These are phyloP conservation scores for Nixonia krombeini DNA, from an alignment of 1,140 invertebrate species.

Conservation along the genomic window DNA sequence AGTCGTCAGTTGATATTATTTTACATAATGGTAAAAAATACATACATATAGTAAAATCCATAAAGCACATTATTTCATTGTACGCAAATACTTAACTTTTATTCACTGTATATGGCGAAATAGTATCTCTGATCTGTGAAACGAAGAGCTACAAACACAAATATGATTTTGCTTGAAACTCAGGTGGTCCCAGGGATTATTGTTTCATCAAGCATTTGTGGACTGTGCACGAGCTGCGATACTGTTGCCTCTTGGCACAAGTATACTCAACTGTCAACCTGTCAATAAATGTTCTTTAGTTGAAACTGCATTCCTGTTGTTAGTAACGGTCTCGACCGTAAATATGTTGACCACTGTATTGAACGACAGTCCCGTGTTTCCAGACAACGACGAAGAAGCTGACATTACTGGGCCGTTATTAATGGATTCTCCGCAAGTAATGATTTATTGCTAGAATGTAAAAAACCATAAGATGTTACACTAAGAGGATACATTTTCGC, in stretches of 20 bases:
- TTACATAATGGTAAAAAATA: no score
- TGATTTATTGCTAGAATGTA: conserved; percentile 11
- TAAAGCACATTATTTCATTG: neutral
- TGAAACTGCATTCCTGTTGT: conserved; percentile 89
- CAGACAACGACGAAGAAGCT: conserved; percentile 81
- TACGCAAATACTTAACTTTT: no score
- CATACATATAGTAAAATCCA: no score
- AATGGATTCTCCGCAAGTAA: conserved; percentile 82
- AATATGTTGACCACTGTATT: conserved; percentile 92
- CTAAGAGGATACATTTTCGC: no score
- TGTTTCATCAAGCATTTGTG: conserved; percentile 89
- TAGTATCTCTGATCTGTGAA: conserved; percentile 3
- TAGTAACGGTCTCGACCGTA: conserved; percentile 91
- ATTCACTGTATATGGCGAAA: no score
- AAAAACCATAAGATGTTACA: no score
- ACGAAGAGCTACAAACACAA: neutral
- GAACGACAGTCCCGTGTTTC: conserved; percentile 90
- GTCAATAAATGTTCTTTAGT: conserved; percentile 91
- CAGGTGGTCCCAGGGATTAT: conserved; percentile 90
- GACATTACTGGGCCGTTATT: conserved; percentile 79
- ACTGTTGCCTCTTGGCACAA: conserved; percentile 84
- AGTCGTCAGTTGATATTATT: no score
- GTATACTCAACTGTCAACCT: conserved; percentile 86
- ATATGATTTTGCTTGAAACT: conserved; percentile 40
- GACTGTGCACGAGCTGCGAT: conserved; percentile 87